Base-by-base conservation (phyloP, 1,140 invertebrate genomes). In the Caenorhabditis latens region DNA sequence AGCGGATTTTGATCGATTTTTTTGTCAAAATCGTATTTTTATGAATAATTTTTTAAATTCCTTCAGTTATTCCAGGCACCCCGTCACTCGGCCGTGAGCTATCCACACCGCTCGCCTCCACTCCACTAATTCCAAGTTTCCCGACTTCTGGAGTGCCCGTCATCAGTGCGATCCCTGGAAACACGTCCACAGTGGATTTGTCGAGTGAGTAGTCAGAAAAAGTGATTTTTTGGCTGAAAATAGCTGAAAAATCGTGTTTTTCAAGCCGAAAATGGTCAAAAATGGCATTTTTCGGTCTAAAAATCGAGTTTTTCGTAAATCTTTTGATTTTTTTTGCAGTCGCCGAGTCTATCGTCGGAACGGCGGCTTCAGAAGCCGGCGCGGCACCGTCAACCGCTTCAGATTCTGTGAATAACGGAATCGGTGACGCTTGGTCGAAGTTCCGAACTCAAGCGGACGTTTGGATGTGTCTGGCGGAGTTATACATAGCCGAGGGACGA, bases 381-480 rank as follows among this genome's bases (percentile, higher is more conserved):
- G 86, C 46, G 4, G 86, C 43, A 2, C 75, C 43, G 21, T 86
- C 86, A 2, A 83, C 86, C 11, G 57, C 40, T n/a, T 79, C 55
- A n/a, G 86, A 86, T 50, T 79, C 75, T n/a, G 43, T 85, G 46
- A 58, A 55, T 9, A 53, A 40, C 6, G 48, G 48, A 42, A 71
- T 83, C 11, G 85, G 48, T n/a, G 86, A 71, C 57, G 50, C 57
- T 16, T 86, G 75, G 75, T 79, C 86, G 14, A 86, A 83, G n/a
- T 87, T 71, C 40, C 84, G 63, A 40, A 53, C 84, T 6, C 84
- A 92, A 86, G 91, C 91, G 7, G 90, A 92, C 48, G 91, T 92
- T 32, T 92, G 91, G 91, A 89, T 92, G 53, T 90, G 91, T 67
- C 83, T 92, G 19, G 92, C 91, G 6, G 92, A 92, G 61, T 88